Evolutionary conservation across 2,888 invertebrate species (phyloP).

Genomic region (Eretmocerus hayati): DNA sequence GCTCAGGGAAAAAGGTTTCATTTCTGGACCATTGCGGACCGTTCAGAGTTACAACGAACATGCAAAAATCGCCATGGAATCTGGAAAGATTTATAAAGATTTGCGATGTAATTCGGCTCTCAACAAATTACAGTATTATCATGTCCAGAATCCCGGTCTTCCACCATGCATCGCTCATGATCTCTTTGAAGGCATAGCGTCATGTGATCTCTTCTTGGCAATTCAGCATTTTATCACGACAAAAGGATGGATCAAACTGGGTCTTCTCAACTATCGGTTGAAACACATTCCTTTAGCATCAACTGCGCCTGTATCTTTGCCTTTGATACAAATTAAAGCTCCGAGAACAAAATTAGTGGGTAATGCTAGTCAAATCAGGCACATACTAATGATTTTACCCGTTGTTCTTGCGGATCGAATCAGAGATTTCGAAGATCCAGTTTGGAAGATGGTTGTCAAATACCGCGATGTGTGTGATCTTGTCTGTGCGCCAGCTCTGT

Average conservation of each 20-base stretch:
- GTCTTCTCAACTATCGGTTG: constrained; percentile 1
- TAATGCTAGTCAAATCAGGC: constrained; percentile 21
- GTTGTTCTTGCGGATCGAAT: constrained; percentile 17
- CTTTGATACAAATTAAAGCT: not conserved
- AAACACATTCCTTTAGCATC: not conserved
- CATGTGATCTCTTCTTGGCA: constrained; percentile 25
- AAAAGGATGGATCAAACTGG: constrained; percentile 15
- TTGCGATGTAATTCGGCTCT: constrained; percentile 29
- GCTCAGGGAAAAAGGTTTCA: constrained; percentile 12
- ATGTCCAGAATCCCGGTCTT: constrained; percentile 27
- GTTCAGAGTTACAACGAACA: constrained; percentile 7
- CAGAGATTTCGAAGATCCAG: constrained; percentile 12
- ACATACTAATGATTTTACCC: constrained; percentile 19
- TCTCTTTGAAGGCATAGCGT: constrained; percentile 28
- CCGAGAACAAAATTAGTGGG: constrained; percentile 12
- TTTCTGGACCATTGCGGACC: constrained; percentile 4
- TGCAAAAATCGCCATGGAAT: constrained; percentile 8
- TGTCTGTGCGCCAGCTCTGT: not conserved
- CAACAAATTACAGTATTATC: constrained; percentile 28
- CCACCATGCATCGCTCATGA: constrained; percentile 33
- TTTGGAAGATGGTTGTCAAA: constrained; percentile 19
- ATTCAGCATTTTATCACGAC: constrained; percentile 23
- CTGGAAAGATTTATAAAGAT: constrained; percentile 18
- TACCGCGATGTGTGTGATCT: constrained; percentile 22
- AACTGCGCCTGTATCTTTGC: not conserved